Conservation (phyloP, 2,888 invertebrate species). For the Chloroclystis v-ata region DNA sequence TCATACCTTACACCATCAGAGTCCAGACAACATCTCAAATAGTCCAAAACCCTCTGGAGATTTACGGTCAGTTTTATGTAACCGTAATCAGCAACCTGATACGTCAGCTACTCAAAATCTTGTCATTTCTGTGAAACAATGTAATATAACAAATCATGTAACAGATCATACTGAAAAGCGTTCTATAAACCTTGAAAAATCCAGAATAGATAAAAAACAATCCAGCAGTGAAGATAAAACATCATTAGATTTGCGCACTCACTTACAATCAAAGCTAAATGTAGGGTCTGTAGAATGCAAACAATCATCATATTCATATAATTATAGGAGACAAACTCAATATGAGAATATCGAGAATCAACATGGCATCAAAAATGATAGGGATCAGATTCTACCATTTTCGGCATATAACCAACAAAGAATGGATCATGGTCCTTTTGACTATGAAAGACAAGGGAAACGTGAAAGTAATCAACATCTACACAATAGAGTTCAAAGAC, state of each 20-base stretch:
- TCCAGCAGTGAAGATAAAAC: background rate
- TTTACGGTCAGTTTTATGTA: conserved; percentile 9
- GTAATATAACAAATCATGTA: background rate
- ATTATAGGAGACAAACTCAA: background rate
- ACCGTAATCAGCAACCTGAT: conserved; percentile 1
- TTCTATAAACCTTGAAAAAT: background rate
- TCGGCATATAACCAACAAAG: too few species aligned
- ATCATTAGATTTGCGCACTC: conserved; percentile 5
- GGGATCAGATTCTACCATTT: too few species aligned
- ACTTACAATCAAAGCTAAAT: conserved; percentile 1
- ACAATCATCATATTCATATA: background rate
- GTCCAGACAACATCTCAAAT: background rate
- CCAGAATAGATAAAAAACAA: background rate
- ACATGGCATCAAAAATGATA: too few species aligned
- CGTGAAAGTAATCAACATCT: too few species aligned
- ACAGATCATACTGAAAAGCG: background rate
- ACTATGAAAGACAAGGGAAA: too few species aligned
- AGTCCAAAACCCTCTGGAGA: background rate
- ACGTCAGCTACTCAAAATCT: background rate
- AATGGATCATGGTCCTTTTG: background rate
- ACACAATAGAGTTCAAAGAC: too few species aligned
- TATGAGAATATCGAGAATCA: background rate
- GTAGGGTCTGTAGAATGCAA: background rate
- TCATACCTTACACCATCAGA: conserved; percentile 2
- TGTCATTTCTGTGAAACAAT: background rate